Conservation (phyloP, 2,888 invertebrate species). For the Cheiracanthium punctorium region DNA sequence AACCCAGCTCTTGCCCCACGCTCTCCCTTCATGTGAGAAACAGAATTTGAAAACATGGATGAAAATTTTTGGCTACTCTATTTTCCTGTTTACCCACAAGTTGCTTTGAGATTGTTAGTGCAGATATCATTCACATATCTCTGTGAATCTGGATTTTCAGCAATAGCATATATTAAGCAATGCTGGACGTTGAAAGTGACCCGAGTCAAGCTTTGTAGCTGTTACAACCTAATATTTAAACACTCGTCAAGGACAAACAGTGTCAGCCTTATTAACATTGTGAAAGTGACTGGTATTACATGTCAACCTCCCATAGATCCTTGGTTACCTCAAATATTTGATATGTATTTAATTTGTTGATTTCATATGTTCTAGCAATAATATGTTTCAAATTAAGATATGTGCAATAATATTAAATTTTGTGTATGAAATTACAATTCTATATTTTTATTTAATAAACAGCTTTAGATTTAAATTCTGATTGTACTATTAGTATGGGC, state of each 20-base stretch:
- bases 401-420: too few relatives aligned
- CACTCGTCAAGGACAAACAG: not conserved
- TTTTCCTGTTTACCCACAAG: too few relatives aligned
- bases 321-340: not conserved
- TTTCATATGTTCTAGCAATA: too few relatives aligned
- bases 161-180: not conserved
- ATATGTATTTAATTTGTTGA: not conserved
- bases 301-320: not conserved
- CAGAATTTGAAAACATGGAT: too few relatives aligned
- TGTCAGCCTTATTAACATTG: not conserved
- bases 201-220: not conserved
- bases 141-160: not conserved
- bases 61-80: too few relatives aligned
- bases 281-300: not conserved
- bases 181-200: not conserved
- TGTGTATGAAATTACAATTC: too few relatives aligned
- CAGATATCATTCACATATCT: not conserved
- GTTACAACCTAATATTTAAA: slow-evolving; percentile 2
- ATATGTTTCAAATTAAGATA: not conserved
- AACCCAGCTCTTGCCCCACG: too few relatives aligned
- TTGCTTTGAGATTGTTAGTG: not conserved
- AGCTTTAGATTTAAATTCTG: too few relatives aligned
- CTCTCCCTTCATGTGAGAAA: too few relatives aligned
- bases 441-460: too few relatives aligned
- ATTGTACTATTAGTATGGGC: too few relatives aligned